Evolutionary conservation across 2,888 invertebrate genomes (phyloP).

Genomic region (Epinotia nisella): DNA sequence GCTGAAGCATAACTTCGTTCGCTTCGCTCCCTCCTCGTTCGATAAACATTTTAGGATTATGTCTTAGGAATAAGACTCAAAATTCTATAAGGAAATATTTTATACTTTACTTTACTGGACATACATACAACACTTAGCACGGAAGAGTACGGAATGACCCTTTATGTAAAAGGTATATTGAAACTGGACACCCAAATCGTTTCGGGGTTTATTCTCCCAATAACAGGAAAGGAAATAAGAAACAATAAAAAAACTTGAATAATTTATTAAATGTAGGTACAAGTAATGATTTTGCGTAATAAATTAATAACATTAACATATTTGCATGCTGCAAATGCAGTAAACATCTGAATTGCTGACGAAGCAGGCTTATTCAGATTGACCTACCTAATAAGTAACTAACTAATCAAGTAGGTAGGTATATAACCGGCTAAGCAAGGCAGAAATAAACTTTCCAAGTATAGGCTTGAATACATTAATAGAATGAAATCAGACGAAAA

Average conservation of each 20-base stretch:
- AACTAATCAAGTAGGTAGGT: slow-evolving; percentile 26
- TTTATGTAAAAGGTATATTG: too few relatives aligned
- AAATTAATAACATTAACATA: slow-evolving; percentile 52
- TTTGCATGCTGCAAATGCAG: slow-evolving; percentile 15
- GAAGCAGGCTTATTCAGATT: not conserved
- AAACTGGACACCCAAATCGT: too few relatives aligned
- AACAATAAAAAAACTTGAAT: slow-evolving; percentile 49
- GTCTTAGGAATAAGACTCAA: too few relatives aligned
- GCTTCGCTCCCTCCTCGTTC: too few relatives aligned
- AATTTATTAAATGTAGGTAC: slow-evolving; percentile 56
- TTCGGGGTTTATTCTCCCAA: not conserved
- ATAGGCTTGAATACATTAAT: slow-evolving; percentile 10
- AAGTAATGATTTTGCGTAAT: slow-evolving; percentile 49
- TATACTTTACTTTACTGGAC: too few relatives aligned
- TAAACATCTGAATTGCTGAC: slow-evolving; percentile 13
- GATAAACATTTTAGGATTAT: too few relatives aligned
- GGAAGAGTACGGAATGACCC: too few relatives aligned
- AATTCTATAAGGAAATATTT: too few relatives aligned
- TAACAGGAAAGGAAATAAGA: not conserved
- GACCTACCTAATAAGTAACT: slow-evolving; percentile 44
- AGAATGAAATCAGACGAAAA: slow-evolving; percentile 1
- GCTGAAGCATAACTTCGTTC: too few relatives aligned
- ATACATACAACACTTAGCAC: too few relatives aligned
- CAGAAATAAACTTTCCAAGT: slow-evolving; percentile 3
- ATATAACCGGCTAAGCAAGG: slow-evolving; percentile 46